phyloP scores from a whole-genome alignment of 2,888 invertebrate genomes.

The Taenaris catops region DNA sequence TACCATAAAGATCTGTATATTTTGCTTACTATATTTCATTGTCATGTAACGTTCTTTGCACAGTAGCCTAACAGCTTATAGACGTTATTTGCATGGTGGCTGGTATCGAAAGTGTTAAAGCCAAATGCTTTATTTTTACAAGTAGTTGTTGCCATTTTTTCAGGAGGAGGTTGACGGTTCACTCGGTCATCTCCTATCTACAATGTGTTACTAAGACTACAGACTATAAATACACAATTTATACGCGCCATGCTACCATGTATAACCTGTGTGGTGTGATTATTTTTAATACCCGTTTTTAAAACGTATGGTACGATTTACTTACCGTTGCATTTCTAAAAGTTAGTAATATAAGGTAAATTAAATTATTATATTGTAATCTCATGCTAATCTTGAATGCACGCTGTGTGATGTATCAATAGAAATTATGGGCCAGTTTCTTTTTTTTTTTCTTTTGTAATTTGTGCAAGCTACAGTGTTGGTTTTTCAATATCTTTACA shows the following conservation, averaged over 20 bases:
- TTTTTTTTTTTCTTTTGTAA: slow-evolving; percentile 30
- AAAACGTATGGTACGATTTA: slow-evolving; percentile 27
- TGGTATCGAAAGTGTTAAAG: slow-evolving; percentile 28
- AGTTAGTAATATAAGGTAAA: slow-evolving; percentile 26
- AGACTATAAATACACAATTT: slow-evolving; percentile 32
- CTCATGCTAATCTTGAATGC: slow-evolving; percentile 42
- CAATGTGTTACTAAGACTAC: slow-evolving; percentile 79
- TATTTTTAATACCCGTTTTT: slow-evolving; percentile 23
- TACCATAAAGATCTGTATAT: slow-evolving; percentile 71
- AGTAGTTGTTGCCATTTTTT: slow-evolving; percentile 69
- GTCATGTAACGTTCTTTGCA: slow-evolving; percentile 61
- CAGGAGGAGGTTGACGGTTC: slow-evolving; percentile 85
- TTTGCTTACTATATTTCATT: slow-evolving; percentile 55
- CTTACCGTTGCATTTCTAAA: slow-evolving; percentile 33
- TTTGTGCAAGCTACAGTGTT: slow-evolving; percentile 46
- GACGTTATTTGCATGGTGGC: slow-evolving; percentile 51
- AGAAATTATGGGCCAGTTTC: slow-evolving; percentile 71
- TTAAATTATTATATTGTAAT: slow-evolving; percentile 30
- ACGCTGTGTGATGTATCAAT: slow-evolving; percentile 43
- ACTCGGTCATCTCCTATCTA: slow-evolving; percentile 83
- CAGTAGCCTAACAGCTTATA: slow-evolving; percentile 66
- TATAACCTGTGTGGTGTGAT: slow-evolving; percentile 44
- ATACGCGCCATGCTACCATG: slow-evolving; percentile 44
- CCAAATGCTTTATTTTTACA: slow-evolving; percentile 47
- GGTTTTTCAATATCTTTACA: slow-evolving; percentile 70